Evolutionary conservation across 2,113 vertebrate species (phyloP), one percentile per base, ranked within the genome.

Genomic region (Malaclemys terrapin): DNA sequence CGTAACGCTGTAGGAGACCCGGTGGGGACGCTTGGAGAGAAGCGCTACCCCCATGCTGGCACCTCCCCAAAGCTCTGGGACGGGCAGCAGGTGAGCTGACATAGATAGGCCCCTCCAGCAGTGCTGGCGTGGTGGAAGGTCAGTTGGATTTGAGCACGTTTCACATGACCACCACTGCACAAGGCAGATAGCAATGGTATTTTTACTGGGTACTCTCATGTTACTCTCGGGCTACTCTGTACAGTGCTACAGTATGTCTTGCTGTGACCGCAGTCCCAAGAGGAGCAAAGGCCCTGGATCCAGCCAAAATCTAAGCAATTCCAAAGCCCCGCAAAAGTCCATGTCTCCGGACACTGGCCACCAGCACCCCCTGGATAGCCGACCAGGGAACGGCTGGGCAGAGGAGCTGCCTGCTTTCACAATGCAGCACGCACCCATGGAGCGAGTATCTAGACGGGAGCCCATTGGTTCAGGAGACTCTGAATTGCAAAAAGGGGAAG

Each of bases 351-450:
- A 72, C 62, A 38, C n/a, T 42, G 10, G 80, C 0, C 25, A 57
- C 65, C 52, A 42, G 0, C 54, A 19, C 54, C 22, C 5, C 38
- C 29, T 17, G 27, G 76, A 79, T 17, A 29, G 35, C 2, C 52
- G 12, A 76, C 25, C 0, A 0, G 47, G 57, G 29, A 85, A 1
- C 1, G 0, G 2, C 2, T 1, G 27, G 4, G 35, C 56, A 84
- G n/a, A 24, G 17, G 54, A 56, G 54, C 54, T 24, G 54, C 22
- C 7, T 56, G 22, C 54, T 56, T 56, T n/a, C 29, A 22, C 29
- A 50, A 7, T 0, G 2, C 31, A 57, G 20, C 5, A 2, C 56
- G 19, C 3, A 35, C 57, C 49, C 25, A 38, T 52, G 54, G 54
- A 20, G 22, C 9, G 54, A 62, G 59, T 78, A 89, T 27, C 35